These are phyloP conservation scores for Uloborus plumipes DNA, from an alignment of 2,888 invertebrate genomes.

Conservation along the genomic window DNA sequence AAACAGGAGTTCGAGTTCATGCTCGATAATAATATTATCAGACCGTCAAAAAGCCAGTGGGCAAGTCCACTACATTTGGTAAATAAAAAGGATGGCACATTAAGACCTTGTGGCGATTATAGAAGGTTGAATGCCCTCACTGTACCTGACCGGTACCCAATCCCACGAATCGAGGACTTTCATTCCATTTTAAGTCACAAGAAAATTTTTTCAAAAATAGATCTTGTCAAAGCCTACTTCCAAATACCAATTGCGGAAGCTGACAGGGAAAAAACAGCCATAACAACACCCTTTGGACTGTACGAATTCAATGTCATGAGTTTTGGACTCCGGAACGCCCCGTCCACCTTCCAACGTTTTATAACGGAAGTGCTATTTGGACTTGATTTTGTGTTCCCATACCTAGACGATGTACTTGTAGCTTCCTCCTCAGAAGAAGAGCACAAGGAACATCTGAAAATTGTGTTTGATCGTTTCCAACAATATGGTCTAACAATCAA, in stretches of 20 bases:
- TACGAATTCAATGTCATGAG: conserved; percentile 8
- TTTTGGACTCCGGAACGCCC: background rate
- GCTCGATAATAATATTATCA: conserved; percentile 1
- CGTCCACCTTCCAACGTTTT: no score
- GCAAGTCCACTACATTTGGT: conserved; percentile 50
- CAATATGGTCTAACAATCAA: no score
- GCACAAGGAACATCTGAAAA: no score
- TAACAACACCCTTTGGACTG: conserved; percentile 26
- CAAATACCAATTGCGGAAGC: conserved; percentile 6
- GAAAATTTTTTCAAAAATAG: conserved; percentile 36
- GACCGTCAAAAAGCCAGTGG: conserved; percentile 27
- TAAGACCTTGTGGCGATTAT: conserved; percentile 48
- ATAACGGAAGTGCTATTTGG: no score
- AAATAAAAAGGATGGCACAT: conserved; percentile 25
- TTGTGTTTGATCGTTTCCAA: no score
- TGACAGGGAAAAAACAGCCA: conserved; percentile 21
- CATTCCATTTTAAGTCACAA: conserved; percentile 12
- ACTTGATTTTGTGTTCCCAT: no score
- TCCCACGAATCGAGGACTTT: conserved; percentile 44
- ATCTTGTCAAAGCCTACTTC: conserved; percentile 20
- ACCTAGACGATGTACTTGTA: no score
- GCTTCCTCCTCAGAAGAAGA: no score
- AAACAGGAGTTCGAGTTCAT: conserved; percentile 20
- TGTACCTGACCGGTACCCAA: conserved; percentile 30
- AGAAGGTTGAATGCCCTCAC: conserved; percentile 29